Percentiles rank a stretch among this genome's conserved stretches.
Evolutionary conservation across 2,888 invertebrate species (phyloP).

Genomic region (Busseola fusca): DNA sequence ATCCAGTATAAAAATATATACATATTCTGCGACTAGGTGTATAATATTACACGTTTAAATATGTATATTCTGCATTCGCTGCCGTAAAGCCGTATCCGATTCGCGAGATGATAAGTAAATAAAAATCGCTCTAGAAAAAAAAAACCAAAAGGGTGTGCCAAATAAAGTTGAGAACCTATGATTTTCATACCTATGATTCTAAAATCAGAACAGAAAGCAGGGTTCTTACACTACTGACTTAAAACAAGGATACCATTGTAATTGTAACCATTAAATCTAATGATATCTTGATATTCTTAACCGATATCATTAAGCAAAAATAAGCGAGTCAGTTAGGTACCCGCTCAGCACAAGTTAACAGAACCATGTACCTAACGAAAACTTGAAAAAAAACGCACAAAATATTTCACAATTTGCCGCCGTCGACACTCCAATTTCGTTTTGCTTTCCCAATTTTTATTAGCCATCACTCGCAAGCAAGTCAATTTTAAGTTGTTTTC

Average conservation of each 20-base stretch:
- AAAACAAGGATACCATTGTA: not conserved
- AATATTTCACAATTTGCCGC: constrained; percentile 34
- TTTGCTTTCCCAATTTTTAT: constrained; percentile 58
- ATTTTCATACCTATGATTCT: too few species aligned
- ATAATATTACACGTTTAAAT: too few species aligned
- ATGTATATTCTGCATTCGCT: too few species aligned
- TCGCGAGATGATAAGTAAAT: too few species aligned
- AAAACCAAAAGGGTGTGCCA: too few species aligned
- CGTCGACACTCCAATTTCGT: constrained; percentile 48
- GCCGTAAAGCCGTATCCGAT: too few species aligned
- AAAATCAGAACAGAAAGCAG: not conserved
- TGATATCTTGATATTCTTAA: not conserved
- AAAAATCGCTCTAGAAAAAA: too few species aligned
- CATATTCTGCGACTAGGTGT: too few species aligned
- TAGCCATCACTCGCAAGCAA: constrained; percentile 64
- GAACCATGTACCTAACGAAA: not conserved
- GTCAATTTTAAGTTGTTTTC: constrained; percentile 71
- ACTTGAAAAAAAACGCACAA: constrained; percentile 14
- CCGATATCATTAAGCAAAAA: not conserved
- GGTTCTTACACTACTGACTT: not conserved
- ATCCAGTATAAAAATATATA: too few species aligned
- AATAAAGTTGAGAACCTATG: too few species aligned
- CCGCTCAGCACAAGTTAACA: constrained; percentile 1
- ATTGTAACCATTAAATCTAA: not conserved
- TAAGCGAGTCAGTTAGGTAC: not conserved